Percentiles rank a stretch among this genome's conserved stretches.
Evolutionary conservation across 2,797 vertebrate species (phyloP).

Genomic region (Bradypodion ventrale): DNA sequence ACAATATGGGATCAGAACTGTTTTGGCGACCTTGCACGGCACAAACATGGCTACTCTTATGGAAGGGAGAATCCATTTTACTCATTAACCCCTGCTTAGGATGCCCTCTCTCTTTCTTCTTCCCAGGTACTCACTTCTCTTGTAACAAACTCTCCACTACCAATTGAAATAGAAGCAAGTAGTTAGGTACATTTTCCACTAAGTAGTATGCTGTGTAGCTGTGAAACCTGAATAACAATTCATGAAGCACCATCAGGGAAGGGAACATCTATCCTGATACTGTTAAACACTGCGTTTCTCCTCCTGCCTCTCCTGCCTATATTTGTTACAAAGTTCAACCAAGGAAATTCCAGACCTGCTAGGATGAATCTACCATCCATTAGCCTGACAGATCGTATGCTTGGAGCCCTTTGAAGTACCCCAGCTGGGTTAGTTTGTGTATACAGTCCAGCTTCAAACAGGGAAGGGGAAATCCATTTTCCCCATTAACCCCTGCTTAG

Average conservation of each 20-base stretch:
- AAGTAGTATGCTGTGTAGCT: neutral
- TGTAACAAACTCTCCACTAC: too few relatives aligned
- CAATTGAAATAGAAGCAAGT: too few relatives aligned
- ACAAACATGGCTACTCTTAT: neutral
- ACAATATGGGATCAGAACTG: too few relatives aligned
- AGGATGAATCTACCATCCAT: constrained; percentile 57
- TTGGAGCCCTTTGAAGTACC: constrained; percentile 25
- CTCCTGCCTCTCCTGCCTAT: neutral
- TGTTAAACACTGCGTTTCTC: constrained; percentile 18
- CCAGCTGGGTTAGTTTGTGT: constrained; percentile 22
- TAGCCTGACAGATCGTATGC: constrained; percentile 46
- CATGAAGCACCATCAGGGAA: neutral
- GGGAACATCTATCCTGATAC: constrained; percentile 19
- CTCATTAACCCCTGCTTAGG: too few relatives aligned
- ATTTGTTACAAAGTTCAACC: constrained; percentile 61
- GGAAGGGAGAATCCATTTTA: neutral
- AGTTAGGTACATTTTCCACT: too few relatives aligned
- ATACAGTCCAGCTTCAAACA: constrained; percentile 4
- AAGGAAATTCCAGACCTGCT: constrained; percentile 41
- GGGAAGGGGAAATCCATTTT: neutral
- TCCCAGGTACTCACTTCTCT: too few relatives aligned
- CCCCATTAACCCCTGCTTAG: constrained; percentile 15
- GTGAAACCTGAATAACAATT: neutral
- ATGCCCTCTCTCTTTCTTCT: too few relatives aligned
- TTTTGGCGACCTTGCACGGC: neutral